Base-by-base conservation (phyloP, 2,113 vertebrate species). In the Tachuris rubrigastra region DNA sequence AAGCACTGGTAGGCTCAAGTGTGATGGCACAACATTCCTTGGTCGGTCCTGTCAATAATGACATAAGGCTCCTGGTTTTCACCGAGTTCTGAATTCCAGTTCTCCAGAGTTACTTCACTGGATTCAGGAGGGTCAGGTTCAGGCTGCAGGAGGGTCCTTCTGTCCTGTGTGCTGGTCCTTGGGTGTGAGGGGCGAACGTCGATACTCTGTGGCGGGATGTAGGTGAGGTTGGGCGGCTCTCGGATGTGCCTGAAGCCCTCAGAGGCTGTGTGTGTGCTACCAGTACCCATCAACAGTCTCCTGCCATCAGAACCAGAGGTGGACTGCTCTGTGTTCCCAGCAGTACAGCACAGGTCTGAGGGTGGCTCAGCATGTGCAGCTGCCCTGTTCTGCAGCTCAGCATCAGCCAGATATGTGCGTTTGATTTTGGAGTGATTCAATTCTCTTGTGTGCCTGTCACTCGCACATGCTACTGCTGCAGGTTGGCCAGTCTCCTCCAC, bases 181-280 rank as follows among this genome's bases (percentile, higher is more conserved):
- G 23, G 2, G 1, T 0, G 14, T 5, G 78, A 44, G 46, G 63
- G 42, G 25, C 2, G 93, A 11, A 30, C 63, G 21, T 88, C 76
- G 17, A 90, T 78, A 31, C 89, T 83, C 20, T 31, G 77, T 0
- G 96, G 97, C 25, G 97, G 96, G 65, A 98, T 86, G 62, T 97
- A 98, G 53, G 95, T 96, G 37, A 95, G 96, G 65, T 95, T 95
- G 24, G 98, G 98, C 17, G 97, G 97, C 91, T 98, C 98, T 81
- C 89, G 75, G 8, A 97, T 5, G 10, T 88, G 79, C 46, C 88
- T 91, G 65, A 89, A 91, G 68, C 67, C 37, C 49, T 90, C 86
- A 0, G n/a, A 30, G 35, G 56, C 49, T 17, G 14, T 8, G 8
- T 60, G 85, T 75, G 71, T 35, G 19, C 33, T 35, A 20, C 85